Conservation (phyloP, 2,888 invertebrate species). For the Idaea straminata region DNA sequence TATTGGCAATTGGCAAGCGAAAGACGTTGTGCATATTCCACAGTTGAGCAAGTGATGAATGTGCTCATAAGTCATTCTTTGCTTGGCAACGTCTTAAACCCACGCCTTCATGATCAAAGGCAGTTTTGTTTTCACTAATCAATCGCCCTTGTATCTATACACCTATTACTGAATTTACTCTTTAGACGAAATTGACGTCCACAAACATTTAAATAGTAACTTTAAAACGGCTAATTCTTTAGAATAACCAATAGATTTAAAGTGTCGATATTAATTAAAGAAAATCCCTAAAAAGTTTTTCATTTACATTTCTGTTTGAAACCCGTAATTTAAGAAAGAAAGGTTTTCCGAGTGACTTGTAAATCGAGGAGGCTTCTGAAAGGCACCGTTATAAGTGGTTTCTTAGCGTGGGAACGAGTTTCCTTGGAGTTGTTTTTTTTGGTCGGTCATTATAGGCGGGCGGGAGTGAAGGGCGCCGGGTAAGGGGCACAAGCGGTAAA, state of each 20-base stretch:
- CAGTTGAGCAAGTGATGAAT: neutral
- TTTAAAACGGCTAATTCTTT: neutral
- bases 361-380: neutral
- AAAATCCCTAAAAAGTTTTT: neutral
- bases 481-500: conserved; percentile 31
- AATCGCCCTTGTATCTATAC: neutral
- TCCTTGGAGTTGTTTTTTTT: conserved; percentile 43
- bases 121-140: neutral
- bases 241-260: neutral
- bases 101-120: neutral
- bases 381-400: neutral
- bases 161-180: neutral
- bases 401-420: conserved; percentile 23
- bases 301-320: neutral
- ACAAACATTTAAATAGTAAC: neutral
- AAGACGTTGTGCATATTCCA: neutral
- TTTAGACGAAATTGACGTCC: neutral
- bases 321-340: neutral
- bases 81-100: neutral
- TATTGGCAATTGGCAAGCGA: neutral
- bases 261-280: neutral
- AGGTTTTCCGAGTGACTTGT: neutral
- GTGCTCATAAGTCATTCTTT: neutral
- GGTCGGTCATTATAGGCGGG: conserved; percentile 46
- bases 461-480: conserved; percentile 49